Base-by-base conservation (phyloP, 2,888 invertebrate genomes). In the Lithophane leautieri region DNA sequence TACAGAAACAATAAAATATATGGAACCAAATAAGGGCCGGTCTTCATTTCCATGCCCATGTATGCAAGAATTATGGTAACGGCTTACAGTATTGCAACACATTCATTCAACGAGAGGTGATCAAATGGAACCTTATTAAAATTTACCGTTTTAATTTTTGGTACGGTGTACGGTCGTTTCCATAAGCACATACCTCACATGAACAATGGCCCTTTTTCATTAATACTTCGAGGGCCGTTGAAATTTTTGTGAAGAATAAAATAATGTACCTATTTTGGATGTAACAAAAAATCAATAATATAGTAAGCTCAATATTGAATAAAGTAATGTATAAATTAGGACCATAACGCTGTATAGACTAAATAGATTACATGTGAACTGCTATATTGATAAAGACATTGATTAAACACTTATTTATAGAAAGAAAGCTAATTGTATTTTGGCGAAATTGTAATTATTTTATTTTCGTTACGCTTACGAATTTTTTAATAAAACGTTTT, bases 321-420 rank as follows among this genome's bases (percentile, higher is more conserved):
- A 76, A 85, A 76, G 56, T 85, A 82, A 69, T 88, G 89, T 89
- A 85, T 88, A 88, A 85, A 86, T 77, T 90, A 90, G 87, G 80
- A 87, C 82, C 72, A 86, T 84, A 76, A 77, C n/a, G 81, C 70
- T 88, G 85, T 88, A 86, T 86, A 88, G 83, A 81, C 52, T 85
- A 78, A 82, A 75, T 87, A 79, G 70, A 75, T 65, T 62, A 82
- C 61, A 67, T 66, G 62, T 84, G 72, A 82, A 83, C 73, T 78
- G 75, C 75, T 66, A 63, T 34, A 34, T 6, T 40, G 12, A 60
- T 77, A 69, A 85, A 70, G 4, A 74, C 8, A 69, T 75, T 73
- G 50, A 22, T 80, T 72, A 75, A 52, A 67, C 47, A 70, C 12
- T 65, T 70, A 61, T 62, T 62, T 73, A 28, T 72, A 78, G 56